These are phyloP conservation scores for Drosophila buzzatii DNA, from an alignment of 2,888 invertebrate genomes.

Conservation along the genomic window DNA sequence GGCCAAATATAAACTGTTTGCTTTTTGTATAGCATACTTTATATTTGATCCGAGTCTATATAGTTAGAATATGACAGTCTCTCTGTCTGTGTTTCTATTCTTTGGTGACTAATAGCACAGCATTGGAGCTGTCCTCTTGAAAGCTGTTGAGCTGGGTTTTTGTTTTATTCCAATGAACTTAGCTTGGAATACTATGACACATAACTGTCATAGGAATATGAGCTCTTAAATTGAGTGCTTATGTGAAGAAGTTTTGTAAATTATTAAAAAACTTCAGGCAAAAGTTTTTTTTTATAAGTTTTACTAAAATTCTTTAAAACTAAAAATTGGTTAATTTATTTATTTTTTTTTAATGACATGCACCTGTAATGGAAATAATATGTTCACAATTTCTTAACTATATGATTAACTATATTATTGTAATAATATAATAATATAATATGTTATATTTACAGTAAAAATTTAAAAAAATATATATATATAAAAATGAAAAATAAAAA, in stretches of 20 bases:
- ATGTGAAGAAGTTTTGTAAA: not conserved
- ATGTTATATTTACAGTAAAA: no score
- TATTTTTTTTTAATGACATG: no score
- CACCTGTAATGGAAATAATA: no score
- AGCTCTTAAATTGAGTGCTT: not conserved
- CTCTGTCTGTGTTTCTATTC: not conserved
- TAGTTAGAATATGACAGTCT: not conserved
- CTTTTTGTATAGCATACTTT: not conserved
- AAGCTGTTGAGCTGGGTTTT: not conserved
- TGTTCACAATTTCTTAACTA: no score
- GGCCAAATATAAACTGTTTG: not conserved
- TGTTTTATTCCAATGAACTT: not conserved
- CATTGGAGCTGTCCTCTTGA: not conserved
- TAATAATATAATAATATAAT: no score
- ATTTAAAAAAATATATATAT: no score
- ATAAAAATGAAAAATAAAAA: no score
- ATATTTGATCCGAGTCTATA: not conserved
- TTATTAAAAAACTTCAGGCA: no score
- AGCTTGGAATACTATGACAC: not conserved
- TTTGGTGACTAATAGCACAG: not conserved
- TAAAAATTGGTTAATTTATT: no score
- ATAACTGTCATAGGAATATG: not conserved
- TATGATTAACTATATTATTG: no score
- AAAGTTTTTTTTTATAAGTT: no score
- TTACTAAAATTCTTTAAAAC: no score